phyloP scores from a whole-genome alignment of 2,888 invertebrate genomes.

The Agelastica alni region DNA sequence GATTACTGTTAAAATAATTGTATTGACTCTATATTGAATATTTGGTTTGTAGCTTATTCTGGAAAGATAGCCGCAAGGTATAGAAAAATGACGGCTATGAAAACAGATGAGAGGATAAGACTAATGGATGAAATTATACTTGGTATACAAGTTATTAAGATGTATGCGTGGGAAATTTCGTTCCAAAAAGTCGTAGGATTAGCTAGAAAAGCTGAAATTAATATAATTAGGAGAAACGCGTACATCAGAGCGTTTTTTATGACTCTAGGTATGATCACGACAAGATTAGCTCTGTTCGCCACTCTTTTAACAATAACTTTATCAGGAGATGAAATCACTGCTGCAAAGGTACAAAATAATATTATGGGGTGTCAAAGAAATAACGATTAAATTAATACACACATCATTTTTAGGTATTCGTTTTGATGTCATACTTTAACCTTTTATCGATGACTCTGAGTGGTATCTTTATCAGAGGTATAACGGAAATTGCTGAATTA shows the following conservation, averaged over 20 bases:
- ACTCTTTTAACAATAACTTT: slow-evolving; percentile 71
- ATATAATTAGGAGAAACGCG: slow-evolving; percentile 64
- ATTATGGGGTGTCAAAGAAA: neutral
- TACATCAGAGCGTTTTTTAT: slow-evolving; percentile 69
- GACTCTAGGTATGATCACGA: slow-evolving; percentile 74
- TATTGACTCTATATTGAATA: too few relatives aligned
- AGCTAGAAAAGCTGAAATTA: slow-evolving; percentile 62
- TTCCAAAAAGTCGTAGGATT: slow-evolving; percentile 66
- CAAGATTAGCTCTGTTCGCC: slow-evolving; percentile 12
- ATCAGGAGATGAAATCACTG: slow-evolving; percentile 68
- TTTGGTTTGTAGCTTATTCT: slow-evolving; percentile 60
- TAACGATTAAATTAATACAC: neutral
- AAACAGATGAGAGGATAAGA: slow-evolving; percentile 87
- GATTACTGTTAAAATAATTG: too few relatives aligned
- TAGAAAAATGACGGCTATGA: slow-evolving; percentile 77
- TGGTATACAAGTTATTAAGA: slow-evolving; percentile 86
- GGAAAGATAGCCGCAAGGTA: slow-evolving; percentile 66
- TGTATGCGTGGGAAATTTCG: slow-evolving; percentile 75
- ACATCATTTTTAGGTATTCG: slow-evolving; percentile 55
- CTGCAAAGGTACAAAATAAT: slow-evolving; percentile 63
- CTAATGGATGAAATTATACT: slow-evolving; percentile 93
- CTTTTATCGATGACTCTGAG: slow-evolving; percentile 62
- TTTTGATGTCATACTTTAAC: slow-evolving; percentile 61
- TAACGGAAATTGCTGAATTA: slow-evolving; percentile 57
- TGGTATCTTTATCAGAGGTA: slow-evolving; percentile 60